Conservation (phyloP, 2,797 vertebrate genomes). For the Picus viridis region DNA sequence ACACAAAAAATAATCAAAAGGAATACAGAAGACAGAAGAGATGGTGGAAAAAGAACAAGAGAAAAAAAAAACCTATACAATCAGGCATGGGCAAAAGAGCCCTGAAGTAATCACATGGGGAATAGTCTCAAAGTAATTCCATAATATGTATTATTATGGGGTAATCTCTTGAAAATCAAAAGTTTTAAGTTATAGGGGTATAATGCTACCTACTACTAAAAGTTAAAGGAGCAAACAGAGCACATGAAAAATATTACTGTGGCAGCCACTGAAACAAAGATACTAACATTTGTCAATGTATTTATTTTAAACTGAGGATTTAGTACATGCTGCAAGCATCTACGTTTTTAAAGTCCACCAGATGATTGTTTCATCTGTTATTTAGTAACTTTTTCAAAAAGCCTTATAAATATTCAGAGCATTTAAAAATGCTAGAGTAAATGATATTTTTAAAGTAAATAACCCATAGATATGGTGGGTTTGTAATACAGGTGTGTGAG, state of each 20-base stretch:
- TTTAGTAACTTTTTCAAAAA: background rate
- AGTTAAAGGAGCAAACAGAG: conserved; percentile 52
- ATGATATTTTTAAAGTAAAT: background rate
- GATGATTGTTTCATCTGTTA: background rate
- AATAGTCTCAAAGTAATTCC: conserved; percentile 49
- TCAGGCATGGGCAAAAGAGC: background rate
- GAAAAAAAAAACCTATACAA: background rate
- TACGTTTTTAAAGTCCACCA: background rate
- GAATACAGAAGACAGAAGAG: background rate
- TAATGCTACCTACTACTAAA: conserved; percentile 50
- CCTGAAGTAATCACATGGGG: conserved; percentile 2
- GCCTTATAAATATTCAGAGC: background rate
- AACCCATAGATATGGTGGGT: background rate
- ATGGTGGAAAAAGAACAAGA: background rate
- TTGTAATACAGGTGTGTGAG: background rate
- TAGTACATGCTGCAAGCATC: background rate
- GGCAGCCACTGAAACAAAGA: conserved; percentile 27
- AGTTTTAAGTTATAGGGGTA: conserved; percentile 44
- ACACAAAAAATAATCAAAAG: background rate
- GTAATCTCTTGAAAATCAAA: conserved; percentile 64
- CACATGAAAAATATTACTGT: conserved; percentile 51
- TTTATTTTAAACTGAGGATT: conserved; percentile 3
- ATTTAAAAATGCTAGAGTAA: background rate
- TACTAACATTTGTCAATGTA: conserved; percentile 43
- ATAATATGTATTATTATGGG: conserved; percentile 19